These are phyloP conservation scores for Caenorhabditis uteleia DNA, from an alignment of 2,888 invertebrate species.

Conservation along the genomic window DNA sequence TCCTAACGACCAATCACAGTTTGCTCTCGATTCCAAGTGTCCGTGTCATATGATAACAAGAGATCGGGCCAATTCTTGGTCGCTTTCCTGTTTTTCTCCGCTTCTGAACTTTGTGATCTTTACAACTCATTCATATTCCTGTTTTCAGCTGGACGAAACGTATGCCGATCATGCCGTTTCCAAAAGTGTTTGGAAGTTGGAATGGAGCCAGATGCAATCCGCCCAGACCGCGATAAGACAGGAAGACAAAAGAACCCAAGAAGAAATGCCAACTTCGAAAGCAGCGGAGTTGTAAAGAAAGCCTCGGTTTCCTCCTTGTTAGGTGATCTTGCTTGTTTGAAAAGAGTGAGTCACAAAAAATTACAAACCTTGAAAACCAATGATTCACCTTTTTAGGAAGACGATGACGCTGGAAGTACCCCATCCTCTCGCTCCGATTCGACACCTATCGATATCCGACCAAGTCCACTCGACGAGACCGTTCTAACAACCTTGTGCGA, in stretches of 20 bases:
- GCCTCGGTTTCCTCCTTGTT: slow-evolving; percentile 25
- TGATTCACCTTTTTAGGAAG: slow-evolving; percentile 21
- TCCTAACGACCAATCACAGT: no score
- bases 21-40: no score
- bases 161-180: slow-evolving; percentile 67
- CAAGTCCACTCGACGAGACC: slow-evolving; percentile 33
- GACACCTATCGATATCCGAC: slow-evolving; percentile 18
- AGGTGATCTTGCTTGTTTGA: slow-evolving; percentile 34
- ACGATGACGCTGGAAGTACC: slow-evolving; percentile 29
- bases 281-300: slow-evolving; percentile 19
- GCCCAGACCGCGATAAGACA: slow-evolving; percentile 68
- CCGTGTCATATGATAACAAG: no score
- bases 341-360: slow-evolving; percentile 5
- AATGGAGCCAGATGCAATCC: slow-evolving; percentile 68
- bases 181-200: slow-evolving; percentile 68
- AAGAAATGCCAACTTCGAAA: slow-evolving; percentile 21
- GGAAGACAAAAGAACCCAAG: slow-evolving; percentile 68
- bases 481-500: slow-evolving; percentile 59
- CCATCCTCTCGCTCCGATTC: slow-evolving; percentile 39
- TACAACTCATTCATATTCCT: not conserved
- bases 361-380: not conserved
- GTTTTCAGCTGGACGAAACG: slow-evolving; percentile 63
- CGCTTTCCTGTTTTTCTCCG: not conserved
- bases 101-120: not conserved
- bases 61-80: no score